Evolutionary conservation across 2,888 invertebrate genomes (phyloP), one percentile per base, ranked within the genome.

Genomic region (Ctenicera cuprea): DNA sequence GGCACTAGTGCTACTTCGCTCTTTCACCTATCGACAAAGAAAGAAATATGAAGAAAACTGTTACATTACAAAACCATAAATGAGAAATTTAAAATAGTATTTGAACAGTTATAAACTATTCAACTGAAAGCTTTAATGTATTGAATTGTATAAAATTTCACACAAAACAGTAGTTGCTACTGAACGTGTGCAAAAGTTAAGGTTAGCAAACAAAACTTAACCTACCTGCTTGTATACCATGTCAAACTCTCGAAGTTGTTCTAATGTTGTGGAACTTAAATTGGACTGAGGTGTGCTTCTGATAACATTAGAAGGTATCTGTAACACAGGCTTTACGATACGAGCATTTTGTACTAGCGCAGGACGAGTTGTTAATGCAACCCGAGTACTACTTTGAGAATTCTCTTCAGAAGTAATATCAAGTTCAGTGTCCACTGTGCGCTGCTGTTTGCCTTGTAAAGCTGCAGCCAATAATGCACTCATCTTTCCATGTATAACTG

Each of bases 181-280:
- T n/a, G n/a, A n/a, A n/a, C n/a, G n/a, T n/a, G n/a, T n/a, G n/a
- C n/a, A n/a, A n/a, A n/a, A n/a, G n/a, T n/a, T n/a, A n/a, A n/a
- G n/a, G n/a, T 5, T 26, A 26, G 2, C n/a, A 16, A 14, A 48
- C 48, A 18, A 11, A 59, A 37, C 7, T 38, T 3, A 26, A 62
- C 62, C 9, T 65, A 70, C 73, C 87, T 94, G 94, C 82, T 94
- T 94, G 73, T 94, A 87, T 0, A 95, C 94, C 87, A 94, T 92
- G 83, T 95, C 94, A 80, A 95, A 95, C 83, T 95, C 95, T 67
- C 94, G 87, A 8, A 95, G 85, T 81, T 94, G 94, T 85, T 95
- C 94, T 62, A 94, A 86, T 0, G 94, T 94, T 0, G 93, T 93
- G 0, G 94, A 92, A 83, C 94, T 94, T 81, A 94, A 90, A 82